Evolutionary conservation across 1,140 invertebrate species (phyloP).

Genomic region (Drosophila mauritiana): DNA sequence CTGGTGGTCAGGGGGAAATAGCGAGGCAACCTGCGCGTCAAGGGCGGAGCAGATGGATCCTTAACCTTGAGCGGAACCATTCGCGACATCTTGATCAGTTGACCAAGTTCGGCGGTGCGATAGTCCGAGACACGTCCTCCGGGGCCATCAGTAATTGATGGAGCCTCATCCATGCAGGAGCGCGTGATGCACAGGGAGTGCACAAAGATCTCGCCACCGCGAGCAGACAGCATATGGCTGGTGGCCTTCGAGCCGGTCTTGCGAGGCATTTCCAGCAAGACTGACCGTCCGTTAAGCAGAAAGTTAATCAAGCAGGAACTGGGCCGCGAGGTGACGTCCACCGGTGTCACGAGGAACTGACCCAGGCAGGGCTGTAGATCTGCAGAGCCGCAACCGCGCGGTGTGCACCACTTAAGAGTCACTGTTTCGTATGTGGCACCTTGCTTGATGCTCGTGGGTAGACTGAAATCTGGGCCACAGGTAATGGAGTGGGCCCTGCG

Average conservation of each 20-base stretch:
- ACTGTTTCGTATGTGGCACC: constrained; percentile 88
- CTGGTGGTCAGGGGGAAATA: constrained; percentile 94
- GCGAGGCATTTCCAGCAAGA: constrained; percentile 96
- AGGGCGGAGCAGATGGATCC: constrained; percentile 71
- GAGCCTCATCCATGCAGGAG: constrained; percentile 96
- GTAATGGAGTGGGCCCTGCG: constrained; percentile 92
- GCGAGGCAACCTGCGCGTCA: constrained; percentile 91
- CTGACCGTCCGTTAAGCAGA: constrained; percentile 95
- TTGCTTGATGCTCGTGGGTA: constrained; percentile 85
- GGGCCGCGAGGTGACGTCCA: constrained; percentile 97
- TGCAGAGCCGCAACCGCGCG: constrained; percentile 91
- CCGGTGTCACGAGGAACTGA: constrained; percentile 96
- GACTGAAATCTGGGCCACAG: constrained; percentile 86
- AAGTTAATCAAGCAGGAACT: constrained; percentile 99
- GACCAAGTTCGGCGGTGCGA: constrained; percentile 93
- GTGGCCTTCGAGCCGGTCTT: constrained; percentile 95
- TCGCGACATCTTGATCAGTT: constrained; percentile 94
- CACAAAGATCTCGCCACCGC: constrained; percentile 98
- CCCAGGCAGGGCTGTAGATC: constrained; percentile 92
- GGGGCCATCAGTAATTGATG: constrained; percentile 96
- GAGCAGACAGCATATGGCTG: constrained; percentile 96
- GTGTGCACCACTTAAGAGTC: constrained; percentile 98
- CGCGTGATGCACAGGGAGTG: constrained; percentile 94
- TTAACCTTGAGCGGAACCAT: constrained; percentile 89
- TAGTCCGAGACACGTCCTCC: constrained; percentile 98